Evolutionary conservation across 2,797 vertebrate species (phyloP).

Genomic region (Cyprinodon diabolis): DNA sequence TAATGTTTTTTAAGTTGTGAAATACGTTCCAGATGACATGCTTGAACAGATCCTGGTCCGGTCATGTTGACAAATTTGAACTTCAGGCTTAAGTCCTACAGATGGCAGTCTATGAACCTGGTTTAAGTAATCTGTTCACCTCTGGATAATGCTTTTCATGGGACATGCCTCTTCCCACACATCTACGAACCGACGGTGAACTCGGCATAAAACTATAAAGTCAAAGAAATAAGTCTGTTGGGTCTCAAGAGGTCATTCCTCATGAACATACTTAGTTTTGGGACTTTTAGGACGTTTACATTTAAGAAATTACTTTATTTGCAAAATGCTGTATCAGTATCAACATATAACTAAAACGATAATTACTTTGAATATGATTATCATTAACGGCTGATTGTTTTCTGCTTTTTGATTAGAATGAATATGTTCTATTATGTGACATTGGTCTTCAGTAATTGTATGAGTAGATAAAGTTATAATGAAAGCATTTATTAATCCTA

Average conservation of each 20-base stretch:
- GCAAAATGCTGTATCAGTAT: background rate
- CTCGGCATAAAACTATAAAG: slow-evolving; percentile 14
- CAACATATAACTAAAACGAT: background rate
- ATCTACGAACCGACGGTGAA: slow-evolving; percentile 14
- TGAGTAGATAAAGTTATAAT: background rate
- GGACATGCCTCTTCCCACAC: slow-evolving; percentile 24
- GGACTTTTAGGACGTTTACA: background rate
- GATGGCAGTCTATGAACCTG: slow-evolving; percentile 79
- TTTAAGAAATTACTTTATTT: background rate
- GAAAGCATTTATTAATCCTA: background rate
- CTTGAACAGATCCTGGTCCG: background rate
- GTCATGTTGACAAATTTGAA: slow-evolving; percentile 50
- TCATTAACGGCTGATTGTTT: background rate
- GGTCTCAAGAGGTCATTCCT: too few relatives aligned
- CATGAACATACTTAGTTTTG: background rate
- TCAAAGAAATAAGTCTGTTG: slow-evolving; percentile 7
- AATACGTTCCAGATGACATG: background rate
- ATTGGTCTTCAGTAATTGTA: background rate
- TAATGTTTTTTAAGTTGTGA: background rate
- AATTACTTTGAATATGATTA: background rate
- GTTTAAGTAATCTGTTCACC: slow-evolving; percentile 47
- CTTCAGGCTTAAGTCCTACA: slow-evolving; percentile 73
- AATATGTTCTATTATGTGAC: background rate
- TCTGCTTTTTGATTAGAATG: background rate
- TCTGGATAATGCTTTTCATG: slow-evolving; percentile 25